Evolutionary conservation across 2,113 vertebrate species (phyloP).

Genomic region (Circaetus gallicus): DNA sequence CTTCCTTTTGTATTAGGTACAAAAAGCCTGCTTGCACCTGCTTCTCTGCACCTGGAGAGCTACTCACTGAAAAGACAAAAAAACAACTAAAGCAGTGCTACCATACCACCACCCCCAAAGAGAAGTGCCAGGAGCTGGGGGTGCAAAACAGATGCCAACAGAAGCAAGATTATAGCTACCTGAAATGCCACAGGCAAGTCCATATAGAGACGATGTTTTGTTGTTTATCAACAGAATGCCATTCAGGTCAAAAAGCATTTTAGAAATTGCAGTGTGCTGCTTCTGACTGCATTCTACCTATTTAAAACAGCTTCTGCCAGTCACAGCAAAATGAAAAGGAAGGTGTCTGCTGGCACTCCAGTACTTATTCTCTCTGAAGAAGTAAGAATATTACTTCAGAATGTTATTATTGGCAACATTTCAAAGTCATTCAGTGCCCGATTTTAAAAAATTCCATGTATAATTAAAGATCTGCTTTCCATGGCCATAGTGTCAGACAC

Average conservation of each 20-base stretch:
- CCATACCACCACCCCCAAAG: not conserved
- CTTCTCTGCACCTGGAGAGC: not conserved
- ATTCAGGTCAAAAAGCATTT: not conserved
- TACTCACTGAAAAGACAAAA: not conserved
- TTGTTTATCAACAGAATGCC: not conserved
- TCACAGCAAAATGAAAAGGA: not conserved
- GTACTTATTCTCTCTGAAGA: not conserved
- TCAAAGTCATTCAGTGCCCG: not conserved
- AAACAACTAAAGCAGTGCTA: not conserved
- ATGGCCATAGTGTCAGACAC: not conserved
- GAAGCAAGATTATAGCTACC: not conserved
- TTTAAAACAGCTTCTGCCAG: not conserved
- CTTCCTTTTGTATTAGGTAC: not conserved
- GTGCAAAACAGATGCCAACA: not conserved
- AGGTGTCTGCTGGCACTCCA: not conserved
- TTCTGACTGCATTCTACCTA: not conserved
- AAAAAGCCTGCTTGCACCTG: not conserved
- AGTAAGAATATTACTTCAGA: conserved; percentile 22
- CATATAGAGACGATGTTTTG: not conserved
- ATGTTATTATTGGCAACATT: not conserved
- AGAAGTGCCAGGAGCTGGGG: not conserved
- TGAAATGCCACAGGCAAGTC: not conserved
- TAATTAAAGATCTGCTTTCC: conserved; percentile 16
- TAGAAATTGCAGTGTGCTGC: not conserved
- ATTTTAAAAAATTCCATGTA: not conserved